phyloP scores from a whole-genome alignment of 2,888 invertebrate genomes.

The Hirudinaria manillensis region DNA sequence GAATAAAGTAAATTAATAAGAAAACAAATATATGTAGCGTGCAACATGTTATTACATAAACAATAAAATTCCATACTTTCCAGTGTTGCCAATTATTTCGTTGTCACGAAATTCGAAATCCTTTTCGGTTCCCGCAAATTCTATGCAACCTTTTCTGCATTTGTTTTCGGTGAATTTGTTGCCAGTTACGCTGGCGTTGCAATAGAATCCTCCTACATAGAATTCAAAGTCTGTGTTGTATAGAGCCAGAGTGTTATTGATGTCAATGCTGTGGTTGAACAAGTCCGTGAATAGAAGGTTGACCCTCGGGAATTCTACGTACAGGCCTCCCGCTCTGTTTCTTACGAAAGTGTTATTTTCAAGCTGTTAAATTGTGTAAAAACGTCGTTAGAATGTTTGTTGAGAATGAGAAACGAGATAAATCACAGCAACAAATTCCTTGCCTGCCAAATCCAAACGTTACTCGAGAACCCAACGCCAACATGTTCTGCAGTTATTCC shows the following conservation, averaged over 20 bases:
- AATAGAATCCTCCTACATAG: conserved; percentile 84
- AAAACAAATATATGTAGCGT: neutral
- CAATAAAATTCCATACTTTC: too few species aligned
- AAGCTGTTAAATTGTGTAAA: conserved; percentile 10
- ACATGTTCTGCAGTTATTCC: conserved; percentile 79
- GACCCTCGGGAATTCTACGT: conserved; percentile 77
- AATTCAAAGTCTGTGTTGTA: conserved; percentile 78
- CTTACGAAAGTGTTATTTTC: conserved; percentile 76
- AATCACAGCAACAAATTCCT: conserved; percentile 45
- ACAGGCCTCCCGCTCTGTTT: conserved; percentile 79
- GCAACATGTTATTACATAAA: too few species aligned
- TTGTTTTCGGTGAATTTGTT: conserved; percentile 78
- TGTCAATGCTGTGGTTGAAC: conserved; percentile 69
- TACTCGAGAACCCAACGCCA: conserved; percentile 86
- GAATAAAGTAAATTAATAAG: neutral
- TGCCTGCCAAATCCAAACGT: conserved; percentile 88
- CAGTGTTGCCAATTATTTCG: conserved; percentile 71
- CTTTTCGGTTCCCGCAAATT: conserved; percentile 85
- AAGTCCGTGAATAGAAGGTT: conserved; percentile 40
- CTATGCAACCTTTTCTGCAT: conserved; percentile 61
- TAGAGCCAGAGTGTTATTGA: conserved; percentile 79
- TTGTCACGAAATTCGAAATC: conserved; percentile 77
- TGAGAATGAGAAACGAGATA: neutral
- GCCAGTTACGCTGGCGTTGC: conserved; percentile 76
- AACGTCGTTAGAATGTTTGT: too few species aligned